Evolutionary conservation across 2,888 invertebrate species (phyloP), one percentile per base, ranked within the genome.

Genomic region (Labia minor): DNA sequence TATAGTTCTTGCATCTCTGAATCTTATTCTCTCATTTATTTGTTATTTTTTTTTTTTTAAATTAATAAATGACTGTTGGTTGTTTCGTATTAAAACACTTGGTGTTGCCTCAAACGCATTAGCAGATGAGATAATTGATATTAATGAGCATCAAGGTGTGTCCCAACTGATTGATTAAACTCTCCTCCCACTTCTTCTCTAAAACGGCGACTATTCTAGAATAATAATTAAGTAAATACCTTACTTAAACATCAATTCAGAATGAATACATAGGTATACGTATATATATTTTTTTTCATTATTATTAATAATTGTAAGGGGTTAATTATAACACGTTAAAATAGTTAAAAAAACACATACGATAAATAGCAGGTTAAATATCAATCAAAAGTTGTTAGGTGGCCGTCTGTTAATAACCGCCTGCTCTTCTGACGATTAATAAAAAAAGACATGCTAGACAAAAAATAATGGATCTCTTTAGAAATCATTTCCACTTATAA

Each of bases 141-240:
- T 49, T 49, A 49, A 49, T 49, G 49, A 49, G 2, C 49, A 16
- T 26, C 49, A 49, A 49, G 49, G 49, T 49, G 49, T 16, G 49
- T 16, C 49, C n/a, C 49, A 49, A 11, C 49, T 49, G 26, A 26
- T 26, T 26, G 26, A 26, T 26, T 26, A 26, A 26, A 26, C 26
- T 8, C n/a, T n/a, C 26, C 26, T 26, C 26, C 26, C n/a, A n/a
- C n/a, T n/a, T 6, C 33, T 33, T 33, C 6, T 8, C 11, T 33
- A 33, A 33, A 33, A 33, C 33, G 33, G 33, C 33, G n/a, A n/a
- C n/a, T 11, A 49, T 49, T 49, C 14, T 4, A 11, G 14, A 49
- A 49, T 49, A 49, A 49, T 49, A 49, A 49, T 49, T 49, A 49
- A 49, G 8, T 49, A 49, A 49, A 49, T 49, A 49, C 49, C n/a